Base-by-base conservation (phyloP, 1,140 invertebrate species). In the Varroa destructor region DNA sequence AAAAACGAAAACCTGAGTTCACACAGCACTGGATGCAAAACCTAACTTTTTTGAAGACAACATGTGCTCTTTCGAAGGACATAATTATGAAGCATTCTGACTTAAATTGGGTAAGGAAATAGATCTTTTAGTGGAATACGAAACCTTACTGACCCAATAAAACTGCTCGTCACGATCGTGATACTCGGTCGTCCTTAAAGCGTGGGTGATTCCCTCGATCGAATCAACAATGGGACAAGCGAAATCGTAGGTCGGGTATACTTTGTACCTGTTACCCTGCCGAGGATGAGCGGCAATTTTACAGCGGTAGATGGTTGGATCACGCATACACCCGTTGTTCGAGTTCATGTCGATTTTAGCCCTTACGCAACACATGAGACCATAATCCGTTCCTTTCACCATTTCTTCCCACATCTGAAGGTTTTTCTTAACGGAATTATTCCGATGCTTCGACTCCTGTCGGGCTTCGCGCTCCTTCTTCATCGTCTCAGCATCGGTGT, bases 161-260 rank as follows among this genome's bases (percentile, higher is more conserved):
- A 95, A 99, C 81, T 99, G 97, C 37, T 88, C 87, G 82, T 99
- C 95, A 73, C 97, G 83, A 80, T 99, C 97, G 77, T 94, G 91
- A 80, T 99, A 99, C 81, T 99, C 97, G 78, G 93, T 98, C 0
- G 97, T 99, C 73, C 97, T 84, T 55, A 99, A 81, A 3, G 93
- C 91, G 79, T 99, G 97, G 0, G 96, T 99, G 5, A 99, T 93
- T 72, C 88, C 89, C 83, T 99, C 97, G 64, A 98, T 84, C 67
- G 91, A 88, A 81, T 99, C 97, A 1, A 99, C 95, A 77, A 99
- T 97, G 2, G 97, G 97, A 81, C 97, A 99, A 0, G 96, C 94
- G 84, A 99, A 99, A 82, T 99, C 97, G 78, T 99, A 99, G 0
- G 96, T 99, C 43, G 97, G 97, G 82, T 99, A 99, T 2, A 96